Base-by-base conservation (phyloP, 2,888 invertebrate genomes). In the Diarsia rubi region DNA sequence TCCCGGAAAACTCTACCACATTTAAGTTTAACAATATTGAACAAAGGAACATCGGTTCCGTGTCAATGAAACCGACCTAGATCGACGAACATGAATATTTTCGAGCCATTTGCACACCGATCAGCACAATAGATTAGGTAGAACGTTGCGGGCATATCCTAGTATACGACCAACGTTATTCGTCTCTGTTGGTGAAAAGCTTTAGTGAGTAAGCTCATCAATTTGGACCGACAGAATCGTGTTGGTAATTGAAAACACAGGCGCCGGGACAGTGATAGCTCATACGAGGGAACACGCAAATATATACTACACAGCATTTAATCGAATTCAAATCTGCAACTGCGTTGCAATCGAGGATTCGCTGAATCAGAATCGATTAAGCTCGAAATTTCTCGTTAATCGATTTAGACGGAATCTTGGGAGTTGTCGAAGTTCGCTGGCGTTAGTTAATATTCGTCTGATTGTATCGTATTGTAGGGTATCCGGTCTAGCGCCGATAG, bases 361-460 rank as follows among this genome's bases (percentile, higher is more conserved):
- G 91, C 90, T 92, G 90, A 93, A 91, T 93, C 91, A 90, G 92
- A 94, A 92, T 93, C 93, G 93, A 94, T 93, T 94, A 93, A 91
- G 85, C 90, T 90, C 90, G 90, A 88, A 90, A 92, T 91, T 92
- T 91, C 90, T 84, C 91, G 90, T 91, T 92, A 89, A 93, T 92
- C 90, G 92, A 91, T 92, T 91, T 84, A 86, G 79, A 79, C 75
- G 64, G 80, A 78, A 82, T 88, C 81, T 87, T 83, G 78, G 73
- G 78, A 72, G 78, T 81, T 73, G 73, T 75, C 71, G 78, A 82
- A 81, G 82, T 82, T 87, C 42, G 79, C 54, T 78, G 57, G 70
- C 76, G 80, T 82, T 82, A 82, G 82, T 82, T 82, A 88, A 90
- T 89, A 90, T 84, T 86, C 83, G 83, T 86, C 86, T 89, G 90